These are phyloP conservation scores for Myotis daubentonii DNA, from an alignment of 2,797 vertebrate genomes.

Conservation along the genomic window DNA sequence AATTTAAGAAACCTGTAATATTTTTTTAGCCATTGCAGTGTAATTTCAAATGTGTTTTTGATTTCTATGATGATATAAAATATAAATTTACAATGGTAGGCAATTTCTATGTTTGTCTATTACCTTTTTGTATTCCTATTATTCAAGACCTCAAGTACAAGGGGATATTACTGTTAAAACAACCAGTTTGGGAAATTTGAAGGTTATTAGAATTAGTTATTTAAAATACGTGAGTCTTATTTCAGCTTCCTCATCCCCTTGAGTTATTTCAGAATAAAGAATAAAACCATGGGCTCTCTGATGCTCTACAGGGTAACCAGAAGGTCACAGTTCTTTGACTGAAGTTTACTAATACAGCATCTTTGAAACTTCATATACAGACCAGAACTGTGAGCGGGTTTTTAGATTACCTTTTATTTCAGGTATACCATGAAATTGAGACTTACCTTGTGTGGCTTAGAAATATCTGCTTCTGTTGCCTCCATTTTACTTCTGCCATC, in stretches of 20 bases:
- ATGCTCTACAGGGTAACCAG: background rate
- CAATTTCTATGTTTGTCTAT: background rate
- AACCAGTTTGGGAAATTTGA: background rate
- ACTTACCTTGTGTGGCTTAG: background rate
- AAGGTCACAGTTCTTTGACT: background rate
- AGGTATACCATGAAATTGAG: background rate
- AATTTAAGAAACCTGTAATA: background rate
- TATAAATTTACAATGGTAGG: background rate
- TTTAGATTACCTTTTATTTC: slow-evolving; percentile 8
- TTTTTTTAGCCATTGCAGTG: slow-evolving; percentile 55
- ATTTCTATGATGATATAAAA: background rate
- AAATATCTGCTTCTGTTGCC: background rate
- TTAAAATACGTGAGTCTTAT: background rate
- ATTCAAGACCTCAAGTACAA: background rate
- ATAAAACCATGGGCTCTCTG: background rate
- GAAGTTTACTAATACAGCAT: background rate
- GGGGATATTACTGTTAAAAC: background rate
- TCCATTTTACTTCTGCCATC: background rate
- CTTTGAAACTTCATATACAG: slow-evolving; percentile 6
- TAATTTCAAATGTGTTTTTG: slow-evolving; percentile 21
- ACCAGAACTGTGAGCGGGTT: background rate
- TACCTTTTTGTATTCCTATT: background rate
- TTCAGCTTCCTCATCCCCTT: slow-evolving; percentile 46
- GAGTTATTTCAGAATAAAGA: slow-evolving; percentile 49
- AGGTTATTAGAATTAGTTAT: background rate